Conservation (phyloP, 2,797 vertebrate species). For the Synanceia verrucosa region DNA sequence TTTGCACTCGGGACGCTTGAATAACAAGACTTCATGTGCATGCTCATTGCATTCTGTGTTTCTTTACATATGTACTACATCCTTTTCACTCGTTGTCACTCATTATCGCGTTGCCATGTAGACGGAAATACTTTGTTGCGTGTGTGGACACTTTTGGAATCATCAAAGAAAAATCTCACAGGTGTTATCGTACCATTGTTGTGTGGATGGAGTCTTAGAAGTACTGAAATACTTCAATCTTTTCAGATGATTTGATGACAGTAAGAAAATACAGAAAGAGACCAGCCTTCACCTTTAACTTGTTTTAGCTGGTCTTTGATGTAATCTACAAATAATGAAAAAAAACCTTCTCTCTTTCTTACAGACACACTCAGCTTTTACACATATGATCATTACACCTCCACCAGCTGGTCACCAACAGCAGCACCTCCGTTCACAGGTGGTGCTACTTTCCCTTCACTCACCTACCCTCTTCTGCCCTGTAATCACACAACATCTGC, state of each 20-base stretch:
- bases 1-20: too few relatives aligned
- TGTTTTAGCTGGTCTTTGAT: neutral
- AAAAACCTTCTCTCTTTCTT: neutral
- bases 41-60: too few relatives aligned
- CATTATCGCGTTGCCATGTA: too few relatives aligned
- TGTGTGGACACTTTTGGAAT: too few relatives aligned
- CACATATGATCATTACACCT: constrained; percentile 11
- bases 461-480: constrained; percentile 38
- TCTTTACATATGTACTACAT: too few relatives aligned
- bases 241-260: neutral
- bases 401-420: constrained; percentile 49
- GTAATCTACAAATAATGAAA: neutral
- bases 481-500: constrained; percentile 62
- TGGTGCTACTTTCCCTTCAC: constrained; percentile 24
- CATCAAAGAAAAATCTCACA: too few relatives aligned
- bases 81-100: too few relatives aligned
- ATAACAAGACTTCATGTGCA: too few relatives aligned
- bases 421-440: constrained; percentile 51
- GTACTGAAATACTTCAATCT: too few relatives aligned
- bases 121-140: too few relatives aligned
- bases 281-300: neutral
- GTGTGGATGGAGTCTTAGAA: too few relatives aligned
- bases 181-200: too few relatives aligned
- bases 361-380: neutral
- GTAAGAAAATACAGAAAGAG: neutral